These are phyloP conservation scores for Phyllotreta cruciferae DNA, from an alignment of 2,888 invertebrate genomes.

Conservation along the genomic window DNA sequence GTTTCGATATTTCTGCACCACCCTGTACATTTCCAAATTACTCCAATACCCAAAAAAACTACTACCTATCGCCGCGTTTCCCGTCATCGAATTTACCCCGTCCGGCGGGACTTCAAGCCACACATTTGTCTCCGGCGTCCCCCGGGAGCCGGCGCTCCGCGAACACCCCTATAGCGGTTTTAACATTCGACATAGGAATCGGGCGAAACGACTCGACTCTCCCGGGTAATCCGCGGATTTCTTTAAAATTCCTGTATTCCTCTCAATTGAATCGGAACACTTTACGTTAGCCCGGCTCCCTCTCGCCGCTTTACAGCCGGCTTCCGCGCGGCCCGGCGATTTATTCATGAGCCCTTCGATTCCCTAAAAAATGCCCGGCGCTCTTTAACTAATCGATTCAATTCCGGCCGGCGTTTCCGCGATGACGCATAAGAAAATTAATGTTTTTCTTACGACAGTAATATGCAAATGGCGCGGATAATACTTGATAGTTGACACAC, in stretches of 20 bases:
- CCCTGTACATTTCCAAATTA: no score
- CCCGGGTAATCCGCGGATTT: conserved; percentile 20
- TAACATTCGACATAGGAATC: conserved; percentile 26
- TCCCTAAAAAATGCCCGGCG: not conserved
- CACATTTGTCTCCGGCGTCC: conserved; percentile 15
- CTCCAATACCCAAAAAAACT: no score
- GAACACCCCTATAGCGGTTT: conserved; percentile 17
- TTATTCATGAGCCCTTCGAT: conserved; percentile 13
- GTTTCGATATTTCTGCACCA: no score
- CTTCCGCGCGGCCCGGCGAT: conserved; percentile 3
- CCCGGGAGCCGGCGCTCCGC: conserved; percentile 4
- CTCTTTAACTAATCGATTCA: conserved; percentile 11
- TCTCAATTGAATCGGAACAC: conserved; percentile 22
- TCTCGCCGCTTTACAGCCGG: conserved; percentile 2
- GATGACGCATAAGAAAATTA: no score
- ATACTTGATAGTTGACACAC: conserved; percentile 29
- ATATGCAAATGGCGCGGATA: conserved; percentile 9
- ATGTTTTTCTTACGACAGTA: not conserved
- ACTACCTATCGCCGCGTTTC: conserved; percentile 6
- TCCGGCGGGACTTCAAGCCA: conserved; percentile 11
- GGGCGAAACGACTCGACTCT: conserved; percentile 21
- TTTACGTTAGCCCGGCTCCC: conserved; percentile 8
- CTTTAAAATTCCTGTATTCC: conserved; percentile 21
- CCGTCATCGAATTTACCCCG: conserved; percentile 3
- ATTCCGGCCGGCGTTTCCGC: not conserved